Evolutionary conservation across 1,140 invertebrate genomes (phyloP), one percentile per base, ranked within the genome.

Genomic region (Lepeophtheirus salmonis): DNA sequence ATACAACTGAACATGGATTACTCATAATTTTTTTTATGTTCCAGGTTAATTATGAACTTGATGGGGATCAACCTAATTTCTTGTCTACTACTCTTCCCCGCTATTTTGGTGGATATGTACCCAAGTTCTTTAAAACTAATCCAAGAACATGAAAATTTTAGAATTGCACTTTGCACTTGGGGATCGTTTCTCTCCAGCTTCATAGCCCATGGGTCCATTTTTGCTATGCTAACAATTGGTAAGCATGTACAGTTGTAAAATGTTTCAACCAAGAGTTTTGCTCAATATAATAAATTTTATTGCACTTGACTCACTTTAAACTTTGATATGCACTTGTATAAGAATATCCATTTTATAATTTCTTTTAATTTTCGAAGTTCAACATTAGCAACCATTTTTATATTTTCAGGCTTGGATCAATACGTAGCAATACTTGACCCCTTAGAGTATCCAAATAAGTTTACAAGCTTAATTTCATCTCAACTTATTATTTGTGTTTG

Each of bases 11-110:
- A n/a, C n/a, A n/a, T n/a, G n/a, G n/a, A n/a, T n/a, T n/a, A n/a
- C n/a, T n/a, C n/a, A n/a, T n/a, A n/a, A 41, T 41, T 41, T 41
- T 41, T 41, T 41, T 41, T n/a, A n/a, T 41, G 30, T 41, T 41
- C n/a, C 30, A 41, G 30, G n/a, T 41, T 41, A n/a, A 41, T 41
- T n/a, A 41, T 41, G 30, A 41, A 41, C 30, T n/a, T 41, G 30
- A 41, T 41, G 30, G 30, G 6, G n/a, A 10, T 41, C n/a, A 41
- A 41, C n/a, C 6, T 41, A 6, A 41, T 41, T 41, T 41, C 30
- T n/a, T 41, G 30, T n/a, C 6, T 41, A 10, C 30, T 41, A 6
- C 30, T 41, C 6, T 41, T 41, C 30, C 30, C 30, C 6, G 30
- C 30, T n/a, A 41, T 41, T 10, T n/a, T 41, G n/a, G n/a, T 41